Base-by-base conservation (phyloP, 2,888 invertebrate genomes). In the Meganola albula region DNA sequence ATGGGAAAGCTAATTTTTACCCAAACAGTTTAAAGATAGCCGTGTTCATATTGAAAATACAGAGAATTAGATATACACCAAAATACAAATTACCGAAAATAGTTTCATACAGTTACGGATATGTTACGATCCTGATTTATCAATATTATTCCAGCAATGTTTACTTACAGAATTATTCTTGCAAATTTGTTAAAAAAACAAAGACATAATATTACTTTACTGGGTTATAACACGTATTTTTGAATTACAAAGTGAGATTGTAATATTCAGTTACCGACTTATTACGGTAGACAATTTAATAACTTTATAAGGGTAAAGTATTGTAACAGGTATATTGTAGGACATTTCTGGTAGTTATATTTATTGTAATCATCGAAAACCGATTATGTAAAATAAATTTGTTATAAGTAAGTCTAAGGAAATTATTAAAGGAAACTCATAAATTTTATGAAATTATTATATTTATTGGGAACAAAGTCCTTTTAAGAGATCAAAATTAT, bases 221-320 rank as follows among this genome's bases (percentile, higher is more conserved):
- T 24, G 24, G 27, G 20, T 33, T 33, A 27, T 33, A 12, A 12
- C 16, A 33, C 27, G 27, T 33, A 12, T 33, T 23, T 33, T 33
- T 27, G 23, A 22, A 24, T 33, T 27, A 27, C 18, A 27, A 10
- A 27, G 24, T 8, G 2, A 27, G 27, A 27, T 29, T 34, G 29
- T 34, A 34, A 29, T 25, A 13, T 29, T 29, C 34, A 34, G 24
- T 34, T 34, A 34, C 28, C 28, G 24, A 34, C 34, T 28, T 34
- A 28, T 28, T 28, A 4, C 23, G 23, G 33, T 33, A 27, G 12
- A 33, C 16, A 12, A 12, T 27, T 23, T 12, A 28, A 34, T 20
- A 28, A 29, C 29, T 25, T 10, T 29, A 28, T 14, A 25, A 34
- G 10, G 29, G 34, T 34, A 34, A 34, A 34, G 21, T 25, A 25